phyloP scores from a whole-genome alignment of 2,888 invertebrate genomes.

The Lampropteryx suffumata region DNA sequence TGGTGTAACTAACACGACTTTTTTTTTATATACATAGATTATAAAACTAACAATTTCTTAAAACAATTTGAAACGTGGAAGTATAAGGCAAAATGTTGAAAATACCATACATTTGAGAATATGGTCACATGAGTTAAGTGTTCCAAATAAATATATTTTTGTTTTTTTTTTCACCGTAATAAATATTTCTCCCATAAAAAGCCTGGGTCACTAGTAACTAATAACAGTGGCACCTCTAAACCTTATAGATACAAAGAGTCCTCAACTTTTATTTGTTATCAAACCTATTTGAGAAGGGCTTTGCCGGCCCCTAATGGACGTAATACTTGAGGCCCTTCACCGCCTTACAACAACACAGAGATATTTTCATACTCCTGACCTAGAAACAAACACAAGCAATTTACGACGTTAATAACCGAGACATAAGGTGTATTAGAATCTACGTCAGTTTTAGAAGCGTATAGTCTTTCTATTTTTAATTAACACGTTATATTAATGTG shows the following conservation, averaged over 20 bases:
- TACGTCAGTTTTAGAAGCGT: background rate
- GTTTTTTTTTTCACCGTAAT: too few relatives aligned
- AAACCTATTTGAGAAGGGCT: slow-evolving; percentile 30
- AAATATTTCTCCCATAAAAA: too few relatives aligned
- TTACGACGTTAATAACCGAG: slow-evolving; percentile 6
- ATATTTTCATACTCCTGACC: slow-evolving; percentile 30
- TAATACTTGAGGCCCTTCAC: slow-evolving; percentile 20
- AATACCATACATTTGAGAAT: too few relatives aligned
- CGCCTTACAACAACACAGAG: slow-evolving; percentile 19
- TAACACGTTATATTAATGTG: slow-evolving; percentile 14
- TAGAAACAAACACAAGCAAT: slow-evolving; percentile 20
- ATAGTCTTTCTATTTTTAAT: slow-evolving; percentile 16
- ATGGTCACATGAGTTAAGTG: too few relatives aligned
- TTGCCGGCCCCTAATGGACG: slow-evolving; percentile 30
- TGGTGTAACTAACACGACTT: too few relatives aligned
- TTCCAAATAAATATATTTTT: too few relatives aligned
- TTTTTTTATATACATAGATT: too few relatives aligned
- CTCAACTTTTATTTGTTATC: slow-evolving; percentile 24
- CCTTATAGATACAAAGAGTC: background rate
- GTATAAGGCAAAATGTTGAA: too few relatives aligned
- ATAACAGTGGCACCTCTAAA: too few relatives aligned
- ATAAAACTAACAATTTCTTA: too few relatives aligned
- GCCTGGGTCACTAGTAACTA: too few relatives aligned
- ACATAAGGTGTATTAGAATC: background rate
- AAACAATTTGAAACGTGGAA: too few relatives aligned